phyloP scores from a whole-genome alignment of 2,113 vertebrate species.

The Pachypanchax playfairii region DNA sequence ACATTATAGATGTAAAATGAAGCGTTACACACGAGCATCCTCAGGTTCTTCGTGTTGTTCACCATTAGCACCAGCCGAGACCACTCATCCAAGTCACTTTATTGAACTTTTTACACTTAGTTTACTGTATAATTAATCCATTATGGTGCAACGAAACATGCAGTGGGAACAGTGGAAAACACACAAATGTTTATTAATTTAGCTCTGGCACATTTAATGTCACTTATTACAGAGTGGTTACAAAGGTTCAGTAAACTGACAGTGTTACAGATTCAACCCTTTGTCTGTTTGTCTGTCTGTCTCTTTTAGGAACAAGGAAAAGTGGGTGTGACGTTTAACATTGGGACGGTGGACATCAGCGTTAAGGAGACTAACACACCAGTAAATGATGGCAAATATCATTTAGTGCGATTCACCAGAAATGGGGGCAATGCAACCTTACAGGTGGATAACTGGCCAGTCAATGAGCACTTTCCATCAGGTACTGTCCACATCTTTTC shows the following conservation, averaged over 20 bases:
- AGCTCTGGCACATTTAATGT: background rate
- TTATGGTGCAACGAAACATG: slow-evolving; percentile 20
- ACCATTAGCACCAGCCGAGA: slow-evolving; percentile 55
- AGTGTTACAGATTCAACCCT: background rate
- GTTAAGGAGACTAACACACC: slow-evolving; percentile 89
- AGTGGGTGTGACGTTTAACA: slow-evolving; percentile 95
- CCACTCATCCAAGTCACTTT: slow-evolving; percentile 55
- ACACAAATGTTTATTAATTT: background rate
- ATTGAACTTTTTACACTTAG: slow-evolving; percentile 57
- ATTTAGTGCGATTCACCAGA: slow-evolving; percentile 93
- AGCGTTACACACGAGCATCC: slow-evolving; percentile 52
- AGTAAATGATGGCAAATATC: slow-evolving; percentile 95
- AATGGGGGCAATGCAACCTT: slow-evolving; percentile 95
- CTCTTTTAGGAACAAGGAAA: slow-evolving; percentile 92
- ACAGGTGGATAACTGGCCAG: slow-evolving; percentile 96
- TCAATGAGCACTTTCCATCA: slow-evolving; percentile 97
- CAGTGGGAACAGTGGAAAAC: slow-evolving; percentile 10
- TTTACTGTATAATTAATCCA: slow-evolving; percentile 61
- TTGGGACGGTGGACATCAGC: slow-evolving; percentile 95
- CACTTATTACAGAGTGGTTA: too few relatives aligned
- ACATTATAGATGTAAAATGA: slow-evolving; percentile 73
- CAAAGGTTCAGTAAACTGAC: background rate
- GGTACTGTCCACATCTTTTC: slow-evolving; percentile 73
- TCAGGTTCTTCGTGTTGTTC: slow-evolving; percentile 55
- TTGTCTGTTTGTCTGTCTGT: slow-evolving; percentile 17